Evolutionary conservation across 2,797 vertebrate species (phyloP), one percentile per base, ranked within the genome.

Genomic region (Lagocephalus sceleratus): DNA sequence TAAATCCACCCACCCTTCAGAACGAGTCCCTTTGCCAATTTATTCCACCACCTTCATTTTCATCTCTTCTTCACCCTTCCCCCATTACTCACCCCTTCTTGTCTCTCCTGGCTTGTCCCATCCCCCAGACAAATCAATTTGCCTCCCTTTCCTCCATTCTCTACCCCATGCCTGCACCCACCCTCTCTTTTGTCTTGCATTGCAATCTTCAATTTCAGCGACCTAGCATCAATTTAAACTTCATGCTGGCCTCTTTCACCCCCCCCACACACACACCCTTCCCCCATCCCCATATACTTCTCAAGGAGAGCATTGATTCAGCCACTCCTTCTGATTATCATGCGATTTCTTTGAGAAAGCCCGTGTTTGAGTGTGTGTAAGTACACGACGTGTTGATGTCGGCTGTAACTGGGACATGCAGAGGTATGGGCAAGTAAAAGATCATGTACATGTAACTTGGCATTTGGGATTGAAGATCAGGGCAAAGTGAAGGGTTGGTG

Each of bases 81-180:
- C 25, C 47, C 47, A 51, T 67, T 17, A 56, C 54, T 71, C 73
- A 53, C 63, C 65, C 54, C 40, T 44, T 52, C 25, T 45, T 23
- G 47, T 63, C 45, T 15, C 54, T 47, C n/a, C 43, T 40, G 17
- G 21, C 41, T 64, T 52, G 7, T 48, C 63, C 71, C 73, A 61
- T 74, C 79, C 83, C 76, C 73, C 75, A 78, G 68, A 82, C 68
- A 54, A 73, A 84, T 79, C 66, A 64, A 78, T 78, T 64, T 64
- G 35, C 57, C 65, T 66, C 69, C 60, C 20, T 43, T 54, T 25
- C 43, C 58, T 51, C 61, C 12, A 23, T 63, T 72, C 76, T 71
- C 64, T 35, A 45, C 58, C 48, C 56, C 25, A 1, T 5, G 57
- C 68, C 60, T 9, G 29, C 50, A 55, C 67, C 68, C 75, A 6